These are phyloP conservation scores for Andricus curvator DNA, from an alignment of 2,888 invertebrate species.

Conservation along the genomic window DNA sequence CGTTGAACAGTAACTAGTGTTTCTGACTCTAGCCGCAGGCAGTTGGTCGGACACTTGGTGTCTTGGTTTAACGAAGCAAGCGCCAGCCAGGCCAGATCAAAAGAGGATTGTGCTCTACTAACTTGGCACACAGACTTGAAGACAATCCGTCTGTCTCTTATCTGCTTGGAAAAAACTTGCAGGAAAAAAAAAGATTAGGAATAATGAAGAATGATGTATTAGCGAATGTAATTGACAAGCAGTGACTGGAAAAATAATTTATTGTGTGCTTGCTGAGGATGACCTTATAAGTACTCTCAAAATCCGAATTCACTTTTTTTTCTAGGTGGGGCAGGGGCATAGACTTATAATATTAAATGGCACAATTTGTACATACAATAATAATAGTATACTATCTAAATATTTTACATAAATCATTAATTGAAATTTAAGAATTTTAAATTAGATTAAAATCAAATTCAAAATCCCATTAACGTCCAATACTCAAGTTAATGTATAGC, in stretches of 20 bases:
- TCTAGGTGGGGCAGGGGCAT: too few species aligned
- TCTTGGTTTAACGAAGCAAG: constrained; percentile 34
- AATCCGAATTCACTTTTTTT: too few species aligned
- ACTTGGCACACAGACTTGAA: constrained; percentile 21
- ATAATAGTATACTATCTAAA: too few species aligned
- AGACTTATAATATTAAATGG: too few species aligned
- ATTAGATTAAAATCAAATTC: too few species aligned
- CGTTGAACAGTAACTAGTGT: background rate
- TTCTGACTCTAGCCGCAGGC: constrained; percentile 11
- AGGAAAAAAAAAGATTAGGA: background rate
- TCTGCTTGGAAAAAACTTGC: constrained; percentile 4
- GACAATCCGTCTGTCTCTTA: constrained; percentile 22
- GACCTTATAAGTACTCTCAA: too few species aligned
- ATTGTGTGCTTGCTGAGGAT: background rate
- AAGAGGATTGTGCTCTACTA: constrained; percentile 34
- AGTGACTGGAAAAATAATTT: background rate
- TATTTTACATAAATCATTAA: too few species aligned
- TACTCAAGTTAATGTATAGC: too few species aligned
- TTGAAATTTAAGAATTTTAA: too few species aligned
- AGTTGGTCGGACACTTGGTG: background rate
- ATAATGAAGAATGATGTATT: constrained; percentile 5
- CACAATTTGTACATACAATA: too few species aligned
- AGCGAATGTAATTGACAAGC: constrained; percentile 7
- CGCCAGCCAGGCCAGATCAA: constrained; percentile 34
- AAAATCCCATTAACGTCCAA: too few species aligned